Evolutionary conservation across 2,113 vertebrate genomes (phyloP).

Genomic region (Mastomys natalensis): DNA sequence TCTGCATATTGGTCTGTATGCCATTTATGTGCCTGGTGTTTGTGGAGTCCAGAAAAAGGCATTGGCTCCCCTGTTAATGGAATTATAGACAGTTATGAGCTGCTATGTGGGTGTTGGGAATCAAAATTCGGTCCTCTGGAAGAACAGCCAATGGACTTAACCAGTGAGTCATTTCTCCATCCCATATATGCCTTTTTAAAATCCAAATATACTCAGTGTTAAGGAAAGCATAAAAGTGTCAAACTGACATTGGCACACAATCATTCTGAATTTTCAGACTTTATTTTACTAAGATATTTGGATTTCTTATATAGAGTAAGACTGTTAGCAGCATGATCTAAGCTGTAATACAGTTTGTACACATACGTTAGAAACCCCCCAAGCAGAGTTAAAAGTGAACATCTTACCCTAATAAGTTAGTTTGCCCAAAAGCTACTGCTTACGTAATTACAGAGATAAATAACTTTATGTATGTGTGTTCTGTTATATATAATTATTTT

Average conservation of each 20-base stretch:
- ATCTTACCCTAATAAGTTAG: not conserved
- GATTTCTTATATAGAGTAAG: constrained; percentile 11
- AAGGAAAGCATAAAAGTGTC: not conserved
- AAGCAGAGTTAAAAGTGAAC: not conserved
- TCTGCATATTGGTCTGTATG: not conserved
- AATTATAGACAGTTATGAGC: not conserved
- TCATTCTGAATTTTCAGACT: not conserved
- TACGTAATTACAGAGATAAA: constrained; percentile 9
- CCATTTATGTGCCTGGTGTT: not conserved
- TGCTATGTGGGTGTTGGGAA: not conserved
- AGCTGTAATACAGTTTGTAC: not conserved
- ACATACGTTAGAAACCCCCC: not conserved
- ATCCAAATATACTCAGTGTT: constrained; percentile 8
- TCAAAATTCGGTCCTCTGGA: not conserved
- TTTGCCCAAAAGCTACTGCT: not conserved
- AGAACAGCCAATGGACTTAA: not conserved
- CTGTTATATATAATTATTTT: not conserved
- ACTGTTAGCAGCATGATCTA: not conserved
- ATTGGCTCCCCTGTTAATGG: not conserved
- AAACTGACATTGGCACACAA: constrained; percentile 12
- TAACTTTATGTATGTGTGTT: not conserved
- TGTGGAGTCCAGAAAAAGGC: not conserved
- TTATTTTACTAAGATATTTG: constrained; percentile 34
- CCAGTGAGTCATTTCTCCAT: not conserved
- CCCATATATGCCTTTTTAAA: not conserved